Percentiles rank a stretch among this genome's conserved stretches.
Conservation (phyloP, 2,113 vertebrate genomes). For the Toxostoma redivivum region DNA sequence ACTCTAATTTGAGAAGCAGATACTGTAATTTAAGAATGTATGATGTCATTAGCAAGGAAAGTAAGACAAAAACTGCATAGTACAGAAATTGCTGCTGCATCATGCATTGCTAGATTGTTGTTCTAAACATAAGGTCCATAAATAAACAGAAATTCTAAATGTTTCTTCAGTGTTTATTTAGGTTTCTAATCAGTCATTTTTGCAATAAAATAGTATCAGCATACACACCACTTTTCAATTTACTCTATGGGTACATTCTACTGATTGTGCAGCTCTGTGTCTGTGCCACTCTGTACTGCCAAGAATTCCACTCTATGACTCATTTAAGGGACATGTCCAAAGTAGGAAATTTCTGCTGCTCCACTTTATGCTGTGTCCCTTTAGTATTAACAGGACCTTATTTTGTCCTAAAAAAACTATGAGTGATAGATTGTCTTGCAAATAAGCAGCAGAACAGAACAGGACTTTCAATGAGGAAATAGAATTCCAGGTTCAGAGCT, state of each 20-base stretch:
- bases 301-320: not conserved
- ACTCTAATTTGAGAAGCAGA: not conserved
- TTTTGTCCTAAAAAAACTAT: not conserved
- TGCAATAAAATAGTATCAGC: not conserved
- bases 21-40: not conserved
- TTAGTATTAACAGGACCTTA: not conserved
- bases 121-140: not conserved
- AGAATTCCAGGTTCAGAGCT: not conserved
- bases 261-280: not conserved
- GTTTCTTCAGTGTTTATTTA: not conserved
- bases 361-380: not conserved
- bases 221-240: not conserved
- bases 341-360: not conserved
- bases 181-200: not conserved
- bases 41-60: not conserved
- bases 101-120: not conserved
- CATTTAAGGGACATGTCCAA: not conserved
- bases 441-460: not conserved
- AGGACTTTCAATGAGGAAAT: not conserved
- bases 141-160: not conserved
- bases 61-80: not conserved
- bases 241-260: not conserved
- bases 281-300: not conserved
- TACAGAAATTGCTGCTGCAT: not conserved
- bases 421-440: not conserved